Evolutionary conservation across 1,140 invertebrate genomes (phyloP).

Genomic region (Cylas formicarius): DNA sequence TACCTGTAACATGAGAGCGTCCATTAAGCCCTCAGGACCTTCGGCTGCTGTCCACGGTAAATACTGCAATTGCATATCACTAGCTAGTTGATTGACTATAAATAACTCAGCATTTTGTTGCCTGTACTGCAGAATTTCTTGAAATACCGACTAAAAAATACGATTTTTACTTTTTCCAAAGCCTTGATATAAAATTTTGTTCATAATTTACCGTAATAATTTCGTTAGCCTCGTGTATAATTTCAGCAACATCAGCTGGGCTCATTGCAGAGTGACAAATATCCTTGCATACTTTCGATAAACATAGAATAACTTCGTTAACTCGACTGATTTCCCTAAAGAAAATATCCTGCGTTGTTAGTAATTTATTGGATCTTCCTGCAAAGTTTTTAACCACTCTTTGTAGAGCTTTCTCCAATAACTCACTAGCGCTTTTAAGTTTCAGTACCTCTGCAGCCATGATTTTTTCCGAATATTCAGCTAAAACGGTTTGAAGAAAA

Average conservation of each 20-base stretch:
- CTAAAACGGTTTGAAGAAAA: slow-evolving; percentile 52
- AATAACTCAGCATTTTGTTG: slow-evolving; percentile 50
- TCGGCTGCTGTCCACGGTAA: slow-evolving; percentile 58
- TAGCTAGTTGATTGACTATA: slow-evolving; percentile 39
- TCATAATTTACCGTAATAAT: slow-evolving; percentile 46
- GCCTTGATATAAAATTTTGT: too few species aligned
- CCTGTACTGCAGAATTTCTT: slow-evolving; percentile 53
- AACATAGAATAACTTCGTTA: slow-evolving; percentile 48
- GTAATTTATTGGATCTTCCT: slow-evolving; percentile 44
- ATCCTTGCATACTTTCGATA: slow-evolving; percentile 48
- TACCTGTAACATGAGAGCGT: slow-evolving; percentile 49
- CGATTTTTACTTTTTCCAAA: too few species aligned
- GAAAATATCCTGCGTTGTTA: slow-evolving; percentile 65
- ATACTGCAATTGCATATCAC: slow-evolving; percentile 46
- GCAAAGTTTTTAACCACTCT: slow-evolving; percentile 48
- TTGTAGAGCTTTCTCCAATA: slow-evolving; percentile 48
- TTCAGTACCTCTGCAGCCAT: slow-evolving; percentile 64
- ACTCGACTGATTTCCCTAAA: slow-evolving; percentile 59
- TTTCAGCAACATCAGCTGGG: slow-evolving; percentile 46
- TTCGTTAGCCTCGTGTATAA: slow-evolving; percentile 50
- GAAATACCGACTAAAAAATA: slow-evolving; percentile 46
- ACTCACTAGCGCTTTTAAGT: slow-evolving; percentile 56
- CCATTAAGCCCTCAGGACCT: slow-evolving; percentile 47
- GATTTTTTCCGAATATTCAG: slow-evolving; percentile 57
- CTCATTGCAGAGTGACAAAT: slow-evolving; percentile 49